phyloP scores from a whole-genome alignment of 2,888 invertebrate genomes.

The Hermaeophaga mercurialis region DNA sequence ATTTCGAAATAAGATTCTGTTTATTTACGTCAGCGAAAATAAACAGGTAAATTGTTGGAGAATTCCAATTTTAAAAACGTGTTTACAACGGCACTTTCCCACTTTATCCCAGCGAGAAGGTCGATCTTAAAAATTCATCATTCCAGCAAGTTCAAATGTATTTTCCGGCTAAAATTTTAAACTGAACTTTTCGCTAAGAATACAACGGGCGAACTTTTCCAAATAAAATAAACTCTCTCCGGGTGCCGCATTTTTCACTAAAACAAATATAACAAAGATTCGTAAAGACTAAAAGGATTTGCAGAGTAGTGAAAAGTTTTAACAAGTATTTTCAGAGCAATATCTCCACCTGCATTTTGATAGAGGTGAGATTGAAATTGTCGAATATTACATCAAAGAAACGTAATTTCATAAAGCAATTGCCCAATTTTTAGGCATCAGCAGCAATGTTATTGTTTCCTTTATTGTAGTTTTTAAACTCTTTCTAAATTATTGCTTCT shows the following conservation, averaged over 20 bases:
- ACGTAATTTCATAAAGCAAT: too few species aligned
- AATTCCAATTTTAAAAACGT: too few species aligned
- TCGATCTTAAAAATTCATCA: background rate
- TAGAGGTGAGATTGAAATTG: conserved; percentile 6
- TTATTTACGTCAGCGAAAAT: too few species aligned
- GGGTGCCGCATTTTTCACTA: conserved; percentile 12
- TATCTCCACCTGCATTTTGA: conserved; percentile 9
- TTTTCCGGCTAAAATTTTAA: background rate
- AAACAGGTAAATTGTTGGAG: too few species aligned
- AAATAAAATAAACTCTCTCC: conserved; percentile 14
- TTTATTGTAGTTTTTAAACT: too few species aligned
- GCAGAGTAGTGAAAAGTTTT: conserved; percentile 32
- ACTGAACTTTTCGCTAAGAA: background rate
- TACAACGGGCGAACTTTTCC: conserved; percentile 7
- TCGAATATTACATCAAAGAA: too few species aligned
- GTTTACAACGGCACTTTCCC: too few species aligned
- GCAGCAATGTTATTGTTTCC: too few species aligned
- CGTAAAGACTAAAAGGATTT: conserved; percentile 31
- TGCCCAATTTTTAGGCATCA: too few species aligned
- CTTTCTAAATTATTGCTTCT: too few species aligned
- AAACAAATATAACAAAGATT: conserved; percentile 31
- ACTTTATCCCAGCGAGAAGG: background rate
- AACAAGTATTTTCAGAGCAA: conserved; percentile 30
- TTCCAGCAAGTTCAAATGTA: background rate
- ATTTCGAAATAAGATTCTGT: too few species aligned